Evolutionary conservation across 1,140 invertebrate species (phyloP).

Genomic region (Bursaphelenchus mucronatus): DNA sequence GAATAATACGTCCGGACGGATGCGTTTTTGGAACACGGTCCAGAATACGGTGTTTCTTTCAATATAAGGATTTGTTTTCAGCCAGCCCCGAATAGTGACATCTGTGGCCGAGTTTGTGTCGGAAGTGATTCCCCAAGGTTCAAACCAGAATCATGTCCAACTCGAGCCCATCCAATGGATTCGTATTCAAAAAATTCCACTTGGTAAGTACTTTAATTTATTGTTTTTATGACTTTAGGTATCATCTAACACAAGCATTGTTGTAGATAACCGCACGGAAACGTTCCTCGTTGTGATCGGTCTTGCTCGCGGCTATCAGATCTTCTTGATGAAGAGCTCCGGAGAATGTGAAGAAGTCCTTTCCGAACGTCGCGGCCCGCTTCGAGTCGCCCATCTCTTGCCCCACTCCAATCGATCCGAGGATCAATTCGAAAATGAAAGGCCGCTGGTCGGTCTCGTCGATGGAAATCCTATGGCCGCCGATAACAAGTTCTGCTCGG

Average conservation of each 20-base stretch:
- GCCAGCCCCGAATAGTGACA: slow-evolving; percentile 28
- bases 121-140: slow-evolving; percentile 51
- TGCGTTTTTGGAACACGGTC: no score
- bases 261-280: not conserved
- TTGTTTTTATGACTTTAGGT: slow-evolving; percentile 15
- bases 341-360: slow-evolving; percentile 64
- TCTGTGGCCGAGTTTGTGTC: slow-evolving; percentile 55
- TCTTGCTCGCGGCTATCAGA: slow-evolving; percentile 56
- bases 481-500: slow-evolving; percentile 77
- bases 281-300: slow-evolving; percentile 51
- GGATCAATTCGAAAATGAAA: slow-evolving; percentile 24
- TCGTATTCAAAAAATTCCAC: slow-evolving; percentile 44
- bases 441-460: slow-evolving; percentile 53
- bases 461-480: slow-evolving; percentile 54
- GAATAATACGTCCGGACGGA: no score
- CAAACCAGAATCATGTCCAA: slow-evolving; percentile 22
- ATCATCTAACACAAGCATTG: not conserved
- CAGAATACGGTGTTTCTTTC: no score
- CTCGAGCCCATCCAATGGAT: slow-evolving; percentile 58
- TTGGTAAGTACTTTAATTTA: slow-evolving; percentile 32
- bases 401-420: slow-evolving; percentile 41
- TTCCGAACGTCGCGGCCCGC: slow-evolving; percentile 63
- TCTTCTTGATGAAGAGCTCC: slow-evolving; percentile 60
- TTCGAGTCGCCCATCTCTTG: slow-evolving; percentile 61
- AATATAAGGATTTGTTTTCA: slow-evolving; percentile 23